Evolutionary conservation across 1,140 invertebrate species (phyloP).

Genomic region (Tribolium madens): DNA sequence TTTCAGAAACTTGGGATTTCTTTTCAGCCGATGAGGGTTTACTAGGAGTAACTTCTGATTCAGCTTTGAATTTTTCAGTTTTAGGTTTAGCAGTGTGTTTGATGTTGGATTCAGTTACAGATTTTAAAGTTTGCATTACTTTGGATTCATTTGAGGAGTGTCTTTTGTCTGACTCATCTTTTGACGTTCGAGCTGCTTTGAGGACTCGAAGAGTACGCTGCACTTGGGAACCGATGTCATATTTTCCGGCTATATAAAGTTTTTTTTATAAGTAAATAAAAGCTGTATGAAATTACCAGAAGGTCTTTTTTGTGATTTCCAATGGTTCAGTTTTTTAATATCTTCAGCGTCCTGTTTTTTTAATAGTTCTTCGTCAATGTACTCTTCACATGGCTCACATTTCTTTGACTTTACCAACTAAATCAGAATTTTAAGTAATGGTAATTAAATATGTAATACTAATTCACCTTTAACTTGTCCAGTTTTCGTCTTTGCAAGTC

Average conservation of each 20-base stretch:
- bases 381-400: slow-evolving; percentile 50
- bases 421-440: not conserved
- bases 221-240: not conserved
- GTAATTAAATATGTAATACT: not conserved
- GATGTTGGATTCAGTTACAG: not conserved
- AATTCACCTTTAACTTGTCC: slow-evolving; percentile 49
- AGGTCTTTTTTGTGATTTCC: slow-evolving; percentile 27
- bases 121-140: too few relatives aligned
- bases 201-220: not conserved
- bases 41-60: too few relatives aligned
- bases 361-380: slow-evolving; percentile 7
- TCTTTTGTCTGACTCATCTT: not conserved
- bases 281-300: not conserved
- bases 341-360: slow-evolving; percentile 35
- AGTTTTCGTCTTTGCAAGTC: slow-evolving; percentile 53
- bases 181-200: not conserved
- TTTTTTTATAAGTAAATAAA: not conserved
- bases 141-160: too few relatives aligned
- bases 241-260: not conserved
- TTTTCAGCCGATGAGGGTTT: too few relatives aligned
- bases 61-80: not conserved
- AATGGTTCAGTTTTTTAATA: slow-evolving; percentile 39
- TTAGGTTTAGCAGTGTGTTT: not conserved
- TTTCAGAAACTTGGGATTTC: too few relatives aligned
- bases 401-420: slow-evolving; percentile 45